Conservation (phyloP, 2,888 invertebrate genomes). For the Drosophila lacicola region DNA sequence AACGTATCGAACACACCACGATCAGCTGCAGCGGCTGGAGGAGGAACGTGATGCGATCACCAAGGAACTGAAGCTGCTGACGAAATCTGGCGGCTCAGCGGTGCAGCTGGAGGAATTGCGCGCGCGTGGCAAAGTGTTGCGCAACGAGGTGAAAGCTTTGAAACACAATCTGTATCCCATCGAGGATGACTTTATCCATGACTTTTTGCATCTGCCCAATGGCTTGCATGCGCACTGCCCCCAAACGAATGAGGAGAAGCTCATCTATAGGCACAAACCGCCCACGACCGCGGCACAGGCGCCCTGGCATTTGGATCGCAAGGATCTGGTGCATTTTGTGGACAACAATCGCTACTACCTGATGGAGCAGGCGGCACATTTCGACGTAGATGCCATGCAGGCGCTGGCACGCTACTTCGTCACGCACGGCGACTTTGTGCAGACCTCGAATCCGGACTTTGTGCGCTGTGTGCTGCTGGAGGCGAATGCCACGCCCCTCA, state of each 20-base stretch:
- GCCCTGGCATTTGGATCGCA: conserved; percentile 81
- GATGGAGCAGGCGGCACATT: conserved; percentile 90
- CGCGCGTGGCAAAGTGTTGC: conserved; percentile 86
- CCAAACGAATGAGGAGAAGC: conserved; percentile 57
- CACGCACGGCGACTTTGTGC: conserved; percentile 86
- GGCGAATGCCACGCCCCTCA: conserved; percentile 87
- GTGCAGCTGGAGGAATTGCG: conserved; percentile 86
- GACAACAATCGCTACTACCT: conserved; percentile 87
- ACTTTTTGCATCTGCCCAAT: conserved; percentile 90
- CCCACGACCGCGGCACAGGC: conserved; percentile 1
- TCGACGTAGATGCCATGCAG: conserved; percentile 87
- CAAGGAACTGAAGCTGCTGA: conserved; percentile 85
- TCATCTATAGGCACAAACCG: conserved; percentile 71
- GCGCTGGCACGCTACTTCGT: conserved; percentile 80
- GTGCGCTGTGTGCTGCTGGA: conserved; percentile 90
- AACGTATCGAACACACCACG: conserved; percentile 87
- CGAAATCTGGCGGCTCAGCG: conserved; percentile 65
- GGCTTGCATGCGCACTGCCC: conserved; percentile 89
- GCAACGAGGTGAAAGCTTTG: conserved; percentile 88
- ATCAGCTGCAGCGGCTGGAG: conserved; percentile 86
- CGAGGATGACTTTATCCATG: conserved; percentile 89
- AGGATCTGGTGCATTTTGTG: conserved; percentile 79
- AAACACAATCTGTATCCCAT: conserved; percentile 89
- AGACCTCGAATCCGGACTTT: conserved; percentile 92
- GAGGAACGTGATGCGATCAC: conserved; percentile 86